phyloP scores from a whole-genome alignment of 2,113 vertebrate genomes.

The Microtus ochrogaster region DNA sequence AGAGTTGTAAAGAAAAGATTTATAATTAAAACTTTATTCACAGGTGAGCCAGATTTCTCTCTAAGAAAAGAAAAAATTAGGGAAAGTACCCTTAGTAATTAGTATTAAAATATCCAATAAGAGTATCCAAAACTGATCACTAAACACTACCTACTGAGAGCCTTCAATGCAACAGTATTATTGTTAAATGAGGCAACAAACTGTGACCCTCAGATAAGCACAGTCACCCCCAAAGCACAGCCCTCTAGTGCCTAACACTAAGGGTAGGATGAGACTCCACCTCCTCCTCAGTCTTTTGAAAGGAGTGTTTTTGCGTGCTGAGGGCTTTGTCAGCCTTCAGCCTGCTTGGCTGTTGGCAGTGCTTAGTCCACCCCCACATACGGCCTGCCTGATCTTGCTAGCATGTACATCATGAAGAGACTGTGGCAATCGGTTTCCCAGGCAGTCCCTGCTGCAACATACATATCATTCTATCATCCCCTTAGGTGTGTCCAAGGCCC shows the following conservation, averaged over 20 bases:
- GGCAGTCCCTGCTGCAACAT: neutral
- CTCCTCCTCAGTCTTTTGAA: neutral
- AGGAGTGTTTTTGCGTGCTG: neutral
- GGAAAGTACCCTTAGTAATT: neutral
- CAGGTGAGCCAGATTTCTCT: neutral
- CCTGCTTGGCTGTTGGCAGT: neutral
- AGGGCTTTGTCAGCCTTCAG: neutral
- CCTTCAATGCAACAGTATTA: neutral
- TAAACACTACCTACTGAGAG: neutral
- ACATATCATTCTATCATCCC: neutral
- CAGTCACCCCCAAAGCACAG: neutral
- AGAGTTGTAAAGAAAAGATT: neutral
- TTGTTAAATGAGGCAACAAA: neutral
- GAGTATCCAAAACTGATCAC: neutral
- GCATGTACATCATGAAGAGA: neutral
- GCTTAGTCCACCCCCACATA: neutral
- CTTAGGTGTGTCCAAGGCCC: neutral
- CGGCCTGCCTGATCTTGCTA: neutral
- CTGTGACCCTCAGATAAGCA: neutral
- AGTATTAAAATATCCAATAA: neutral
- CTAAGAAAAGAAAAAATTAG: slow-evolving; percentile 1
- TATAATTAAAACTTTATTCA: slow-evolving; percentile 7
- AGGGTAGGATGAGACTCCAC: neutral
- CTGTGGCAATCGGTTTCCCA: neutral
- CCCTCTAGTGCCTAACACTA: neutral